Percentiles rank a stretch among this genome's conserved stretches.
phyloP scores from a whole-genome alignment of 2,888 invertebrate species.

The Calameuta idolon region DNA sequence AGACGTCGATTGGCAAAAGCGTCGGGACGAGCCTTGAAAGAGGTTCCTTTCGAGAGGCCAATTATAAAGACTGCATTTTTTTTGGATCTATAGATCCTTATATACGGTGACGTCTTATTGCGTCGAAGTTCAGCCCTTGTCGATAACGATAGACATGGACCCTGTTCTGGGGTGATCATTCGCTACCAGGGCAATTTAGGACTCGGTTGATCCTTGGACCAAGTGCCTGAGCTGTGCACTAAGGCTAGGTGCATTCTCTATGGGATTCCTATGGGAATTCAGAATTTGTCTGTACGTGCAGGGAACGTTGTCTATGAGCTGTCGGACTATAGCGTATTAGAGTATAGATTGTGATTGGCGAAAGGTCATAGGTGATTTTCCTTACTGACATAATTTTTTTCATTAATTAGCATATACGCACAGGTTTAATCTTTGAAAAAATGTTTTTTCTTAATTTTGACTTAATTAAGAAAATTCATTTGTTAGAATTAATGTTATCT shows the following conservation, averaged over 20 bases:
- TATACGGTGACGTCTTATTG: too few species aligned
- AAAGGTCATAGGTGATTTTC: too few species aligned
- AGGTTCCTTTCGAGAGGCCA: too few species aligned
- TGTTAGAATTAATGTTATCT: neutral
- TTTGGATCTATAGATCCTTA: too few species aligned
- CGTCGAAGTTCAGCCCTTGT: neutral
- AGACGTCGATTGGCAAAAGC: too few species aligned
- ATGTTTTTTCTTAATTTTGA: neutral
- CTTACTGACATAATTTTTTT: neutral
- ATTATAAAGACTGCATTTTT: too few species aligned
- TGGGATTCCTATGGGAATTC: neutral
- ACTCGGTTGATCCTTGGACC: neutral
- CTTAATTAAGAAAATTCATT: neutral
- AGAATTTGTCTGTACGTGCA: neutral
- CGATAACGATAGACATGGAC: neutral
- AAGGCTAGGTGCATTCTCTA: neutral
- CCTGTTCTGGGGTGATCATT: neutral
- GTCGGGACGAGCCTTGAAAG: too few species aligned
- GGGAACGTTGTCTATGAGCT: neutral
- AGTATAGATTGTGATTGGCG: too few species aligned
- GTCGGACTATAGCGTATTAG: neutral
- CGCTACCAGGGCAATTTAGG: neutral
- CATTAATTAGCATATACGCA: neutral
- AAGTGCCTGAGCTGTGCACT: neutral
- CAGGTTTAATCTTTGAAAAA: neutral